Evolutionary conservation across 2,113 vertebrate genomes (phyloP), one percentile per base, ranked within the genome.

Genomic region (Hypocryptadius cinnamomeus): DNA sequence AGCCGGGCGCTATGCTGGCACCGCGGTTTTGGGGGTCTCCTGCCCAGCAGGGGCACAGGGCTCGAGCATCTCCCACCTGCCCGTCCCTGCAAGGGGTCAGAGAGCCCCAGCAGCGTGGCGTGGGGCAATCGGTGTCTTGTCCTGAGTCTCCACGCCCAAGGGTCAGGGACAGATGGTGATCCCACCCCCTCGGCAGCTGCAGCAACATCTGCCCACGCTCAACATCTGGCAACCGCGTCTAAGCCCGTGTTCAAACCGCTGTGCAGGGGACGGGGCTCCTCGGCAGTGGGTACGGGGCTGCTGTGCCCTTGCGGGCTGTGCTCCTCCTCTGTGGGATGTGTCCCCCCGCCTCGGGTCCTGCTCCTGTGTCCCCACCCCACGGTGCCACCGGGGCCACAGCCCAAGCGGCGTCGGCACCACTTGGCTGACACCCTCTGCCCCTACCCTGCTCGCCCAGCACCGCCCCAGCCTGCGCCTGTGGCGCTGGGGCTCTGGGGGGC

Each of bases 331-430:
- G 27, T 5, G 44, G 53, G 50, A 21, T 18, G 47, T 27, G 22
- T 15, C 11, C 30, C 11, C 25, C 3, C 0, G 0, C 4, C 24
- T 8, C 54, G 10, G 20, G 11, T 48, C 31, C 47, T 1, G 2
- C 22, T 15, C 40, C 42, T 16, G 47, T 4, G 5, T 60, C 30
- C 83, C 13, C 23, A 47, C 48, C 19, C 5, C 18, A 2, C 0
- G 7, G 8, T 16, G 27, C 98, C 57, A 15, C 17, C 3, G 13
- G 9, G 39, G 7, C 13, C 30, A 4, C 13, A 21, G 20, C 40
- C 68, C 21, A 18, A 61, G 22, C 0, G 51, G 51, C 66, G 22
- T 5, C 15, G 71, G 22, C 63, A 37, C 53, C 31, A 0, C 16
- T 27, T 1, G 25, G 13, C 25, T 21, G 63, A 7, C 48, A n/a